A percentile compares a stretch with the other conserved stretches of the same genome.
Evolutionary conservation across 1,140 invertebrate genomes (phyloP).

Genomic region (Homarus americanus): DNA sequence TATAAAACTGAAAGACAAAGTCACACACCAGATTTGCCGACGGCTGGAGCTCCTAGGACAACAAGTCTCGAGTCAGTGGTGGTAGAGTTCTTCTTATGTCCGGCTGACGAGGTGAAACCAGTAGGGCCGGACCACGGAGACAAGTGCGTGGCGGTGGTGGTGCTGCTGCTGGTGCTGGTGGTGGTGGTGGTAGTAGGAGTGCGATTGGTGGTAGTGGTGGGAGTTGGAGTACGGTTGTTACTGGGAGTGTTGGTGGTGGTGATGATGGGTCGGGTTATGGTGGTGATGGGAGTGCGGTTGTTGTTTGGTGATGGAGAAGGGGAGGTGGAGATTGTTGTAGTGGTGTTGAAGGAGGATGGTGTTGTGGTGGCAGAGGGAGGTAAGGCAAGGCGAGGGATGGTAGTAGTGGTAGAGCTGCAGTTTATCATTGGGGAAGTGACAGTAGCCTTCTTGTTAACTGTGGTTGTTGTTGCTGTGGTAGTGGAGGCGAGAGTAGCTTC

Average conservation of each 20-base stretch:
- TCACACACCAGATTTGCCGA: too few relatives aligned
- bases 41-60: conserved; percentile 48
- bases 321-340: conserved; percentile 2
- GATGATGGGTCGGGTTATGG: neutral
- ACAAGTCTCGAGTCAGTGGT: conserved; percentile 47
- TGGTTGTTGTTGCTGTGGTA: neutral
- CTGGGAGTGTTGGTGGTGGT: conserved; percentile 5
- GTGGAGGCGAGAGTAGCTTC: neutral
- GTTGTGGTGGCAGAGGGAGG: neutral
- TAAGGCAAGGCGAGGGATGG: neutral
- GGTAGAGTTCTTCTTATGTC: conserved; percentile 14
- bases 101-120: neutral
- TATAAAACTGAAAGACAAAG: too few relatives aligned
- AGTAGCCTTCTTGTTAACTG: neutral
- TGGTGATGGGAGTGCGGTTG: neutral
- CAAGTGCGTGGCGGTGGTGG: neutral
- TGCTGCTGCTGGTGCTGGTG: conserved; percentile 20
- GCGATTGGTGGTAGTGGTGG: conserved; percentile 14
- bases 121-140: conserved; percentile 42
- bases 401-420: neutral
- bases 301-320: neutral
- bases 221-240: neutral
- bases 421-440: neutral
- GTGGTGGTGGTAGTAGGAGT: neutral
- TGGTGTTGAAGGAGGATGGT: neutral